These are phyloP conservation scores for Chunga burmeisteri DNA, from an alignment of 2,113 vertebrate genomes.

Conservation along the genomic window DNA sequence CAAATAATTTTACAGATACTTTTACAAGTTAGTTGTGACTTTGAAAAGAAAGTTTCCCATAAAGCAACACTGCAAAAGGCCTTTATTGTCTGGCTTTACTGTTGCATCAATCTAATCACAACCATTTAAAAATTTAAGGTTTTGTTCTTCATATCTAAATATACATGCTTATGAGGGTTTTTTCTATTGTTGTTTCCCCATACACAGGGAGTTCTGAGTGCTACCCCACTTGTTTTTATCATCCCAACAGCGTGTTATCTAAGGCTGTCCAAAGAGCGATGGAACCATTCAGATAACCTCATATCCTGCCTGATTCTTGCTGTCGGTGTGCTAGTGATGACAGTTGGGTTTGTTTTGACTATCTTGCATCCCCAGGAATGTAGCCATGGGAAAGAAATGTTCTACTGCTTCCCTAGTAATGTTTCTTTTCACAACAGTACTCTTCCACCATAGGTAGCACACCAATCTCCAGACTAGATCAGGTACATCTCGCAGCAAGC, in stretches of 20 bases:
- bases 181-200: constrained; percentile 43
- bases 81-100: neutral
- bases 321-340: constrained; percentile 85
- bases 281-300: constrained; percentile 83
- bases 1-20: neutral
- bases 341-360: constrained; percentile 83
- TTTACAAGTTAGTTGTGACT: neutral
- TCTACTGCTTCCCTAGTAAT: constrained; percentile 85
- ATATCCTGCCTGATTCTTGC: constrained; percentile 79
- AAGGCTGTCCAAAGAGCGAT: constrained; percentile 83
- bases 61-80: neutral
- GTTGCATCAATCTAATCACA: neutral
- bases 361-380: constrained; percentile 83
- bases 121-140: neutral
- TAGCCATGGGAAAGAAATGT: constrained; percentile 90
- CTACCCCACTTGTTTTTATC: constrained; percentile 93
- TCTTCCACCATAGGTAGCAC: constrained; percentile 35
- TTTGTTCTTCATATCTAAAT: neutral
- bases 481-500: neutral
- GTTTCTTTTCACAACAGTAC: constrained; percentile 72
- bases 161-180: neutral
- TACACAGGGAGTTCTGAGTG: constrained; percentile 87
- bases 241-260: constrained; percentile 90
- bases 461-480: neutral
- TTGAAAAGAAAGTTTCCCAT: neutral